phyloP scores from a whole-genome alignment of 2,113 vertebrate genomes.

The Chascanopsetta lugubris region DNA sequence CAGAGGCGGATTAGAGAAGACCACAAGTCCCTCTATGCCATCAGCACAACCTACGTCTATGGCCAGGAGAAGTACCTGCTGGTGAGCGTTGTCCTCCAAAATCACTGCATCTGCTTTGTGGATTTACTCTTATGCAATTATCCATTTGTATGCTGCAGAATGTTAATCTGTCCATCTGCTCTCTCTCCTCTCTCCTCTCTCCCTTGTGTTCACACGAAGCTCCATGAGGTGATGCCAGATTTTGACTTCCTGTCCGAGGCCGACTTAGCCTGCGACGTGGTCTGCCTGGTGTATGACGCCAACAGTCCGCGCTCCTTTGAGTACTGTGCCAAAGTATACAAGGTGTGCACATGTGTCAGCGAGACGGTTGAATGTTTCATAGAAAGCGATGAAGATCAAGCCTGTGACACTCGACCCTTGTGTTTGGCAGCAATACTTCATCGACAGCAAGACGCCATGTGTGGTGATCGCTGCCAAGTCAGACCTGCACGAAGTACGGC shows the following conservation, averaged over 20 bases:
- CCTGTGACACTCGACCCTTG: fast-evolving
- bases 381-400: neutral
- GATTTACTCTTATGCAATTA: conserved; percentile 7
- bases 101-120: neutral
- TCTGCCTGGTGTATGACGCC: conserved; percentile 95
- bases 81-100: conserved; percentile 80
- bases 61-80: conserved; percentile 98
- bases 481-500: conserved; percentile 94
- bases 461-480: conserved; percentile 94
- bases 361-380: neutral
- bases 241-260: conserved; percentile 89
- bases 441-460: conserved; percentile 96
- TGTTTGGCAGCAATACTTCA: conserved; percentile 90
- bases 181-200: neutral
- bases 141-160: neutral
- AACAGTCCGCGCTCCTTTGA: conserved; percentile 94
- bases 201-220: conserved; percentile 69
- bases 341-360: conserved; percentile 79
- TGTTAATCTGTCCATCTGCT: conserved; percentile 37
- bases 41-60: conserved; percentile 96
- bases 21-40: conserved; percentile 95
- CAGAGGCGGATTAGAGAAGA: conserved; percentile 87
- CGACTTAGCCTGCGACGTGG: conserved; percentile 91
- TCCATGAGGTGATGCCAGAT: conserved; percentile 91
- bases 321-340: conserved; percentile 95